Conservation (phyloP, 37 sponge, comb jelly and placozoan genomes). For the Diacarnus erythraeanus region DNA sequence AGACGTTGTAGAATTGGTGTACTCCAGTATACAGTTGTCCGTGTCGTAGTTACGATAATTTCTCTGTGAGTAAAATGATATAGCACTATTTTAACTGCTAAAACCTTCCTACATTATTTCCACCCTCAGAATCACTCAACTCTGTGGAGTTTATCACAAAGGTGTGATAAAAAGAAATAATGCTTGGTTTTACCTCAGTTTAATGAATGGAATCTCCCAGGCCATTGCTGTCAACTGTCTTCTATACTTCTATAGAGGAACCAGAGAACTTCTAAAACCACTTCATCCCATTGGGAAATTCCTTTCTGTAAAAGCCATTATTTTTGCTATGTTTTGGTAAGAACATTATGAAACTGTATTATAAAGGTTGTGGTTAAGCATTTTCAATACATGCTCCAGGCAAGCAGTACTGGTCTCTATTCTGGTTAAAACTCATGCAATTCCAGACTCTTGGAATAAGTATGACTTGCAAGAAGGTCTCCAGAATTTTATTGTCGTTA, state of each 20-base stretch:
- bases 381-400: conserved; percentile 35
- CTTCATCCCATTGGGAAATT: conserved; percentile 88
- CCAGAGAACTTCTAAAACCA: conserved; percentile 68
- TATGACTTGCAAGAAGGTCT: conserved; percentile 59
- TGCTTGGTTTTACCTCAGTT: conserved; percentile 66
- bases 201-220: conserved; percentile 61
- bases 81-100: too few species aligned
- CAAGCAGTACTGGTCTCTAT: conserved; percentile 62
- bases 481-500: conserved; percentile 83
- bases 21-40: conserved; percentile 68
- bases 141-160: conserved; percentile 58
- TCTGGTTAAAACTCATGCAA: conserved; percentile 37
- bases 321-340: conserved; percentile 93
- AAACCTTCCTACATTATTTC: background rate
- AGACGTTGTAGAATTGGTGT: conserved; percentile 80
- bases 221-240: conserved; percentile 78
- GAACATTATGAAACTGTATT: too few species aligned
- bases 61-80: conserved; percentile 82
- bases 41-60: conserved; percentile 52
- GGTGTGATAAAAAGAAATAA: conserved; percentile 37
- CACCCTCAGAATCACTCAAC: conserved; percentile 51
- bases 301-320: conserved; percentile 81
- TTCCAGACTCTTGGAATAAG: conserved; percentile 45
- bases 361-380: too few species aligned
- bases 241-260: conserved; percentile 85